Conservation (phyloP, 2,888 invertebrate genomes). For the Ernsta delagoae region DNA sequence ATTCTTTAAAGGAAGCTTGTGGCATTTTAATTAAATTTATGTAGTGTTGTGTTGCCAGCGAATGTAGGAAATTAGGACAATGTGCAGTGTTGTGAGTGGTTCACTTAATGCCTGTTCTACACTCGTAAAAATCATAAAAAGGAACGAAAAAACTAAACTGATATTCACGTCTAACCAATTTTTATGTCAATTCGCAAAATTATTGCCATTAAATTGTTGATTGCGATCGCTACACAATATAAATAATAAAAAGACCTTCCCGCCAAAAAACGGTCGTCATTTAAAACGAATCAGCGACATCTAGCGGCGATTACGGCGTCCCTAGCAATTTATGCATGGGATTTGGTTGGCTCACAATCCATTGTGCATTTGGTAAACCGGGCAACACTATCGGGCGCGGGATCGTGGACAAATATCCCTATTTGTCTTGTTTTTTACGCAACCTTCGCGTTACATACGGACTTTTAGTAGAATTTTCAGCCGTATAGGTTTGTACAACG, state of each 20-base stretch:
- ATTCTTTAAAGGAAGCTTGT: conserved; percentile 12
- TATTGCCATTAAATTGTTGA: background rate
- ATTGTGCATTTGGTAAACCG: conserved; percentile 24
- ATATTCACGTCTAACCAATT: too few species aligned
- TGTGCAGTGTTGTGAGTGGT: conserved; percentile 8
- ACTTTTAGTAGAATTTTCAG: too few species aligned
- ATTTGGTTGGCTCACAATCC: conserved; percentile 17
- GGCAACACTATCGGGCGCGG: conserved; percentile 10
- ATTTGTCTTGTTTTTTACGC: conserved; percentile 27
- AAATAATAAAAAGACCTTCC: too few species aligned
- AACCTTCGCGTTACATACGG: conserved; percentile 2
- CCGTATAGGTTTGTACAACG: too few species aligned
- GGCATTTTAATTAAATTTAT: conserved; percentile 23
- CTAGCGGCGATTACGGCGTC: conserved; percentile 18
- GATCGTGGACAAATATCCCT: conserved; percentile 9
- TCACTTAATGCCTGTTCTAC: background rate
- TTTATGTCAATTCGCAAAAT: too few species aligned
- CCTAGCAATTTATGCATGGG: conserved; percentile 28
- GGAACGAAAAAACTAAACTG: too few species aligned
- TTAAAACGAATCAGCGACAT: conserved; percentile 24
- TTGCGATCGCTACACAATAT: background rate
- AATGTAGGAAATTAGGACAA: conserved; percentile 7
- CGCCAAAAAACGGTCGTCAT: conserved; percentile 15
- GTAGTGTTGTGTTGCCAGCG: conserved; percentile 11
- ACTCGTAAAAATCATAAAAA: too few species aligned